Percentiles rank a stretch among this genome's conserved stretches.
Conservation (phyloP, 2,113 vertebrate species). For the Mustela lutreola region DNA sequence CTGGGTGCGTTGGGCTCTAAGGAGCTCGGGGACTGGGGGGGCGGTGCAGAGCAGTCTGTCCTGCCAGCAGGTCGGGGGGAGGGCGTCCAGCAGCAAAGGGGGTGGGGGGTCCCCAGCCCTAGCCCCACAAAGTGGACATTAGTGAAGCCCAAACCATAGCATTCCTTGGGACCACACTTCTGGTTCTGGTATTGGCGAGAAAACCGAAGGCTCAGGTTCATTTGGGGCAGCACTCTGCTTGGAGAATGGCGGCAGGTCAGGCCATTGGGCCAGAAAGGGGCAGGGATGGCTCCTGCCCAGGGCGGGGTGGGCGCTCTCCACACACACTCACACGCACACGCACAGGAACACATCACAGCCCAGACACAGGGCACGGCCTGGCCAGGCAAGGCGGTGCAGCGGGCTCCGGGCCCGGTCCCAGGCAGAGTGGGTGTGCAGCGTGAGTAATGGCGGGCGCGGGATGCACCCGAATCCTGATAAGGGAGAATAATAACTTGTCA, state of each 20-base stretch:
- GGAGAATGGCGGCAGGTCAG: background rate
- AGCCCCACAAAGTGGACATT: background rate
- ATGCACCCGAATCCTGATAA: conserved; percentile 89
- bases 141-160: background rate
- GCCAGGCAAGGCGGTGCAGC: rapidly evolving
- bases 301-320: rapidly evolving
- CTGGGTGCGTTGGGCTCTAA: background rate
- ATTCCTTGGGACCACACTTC: background rate
- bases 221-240: background rate
- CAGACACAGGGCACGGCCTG: background rate
- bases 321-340: background rate
- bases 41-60: background rate
- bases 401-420: background rate
- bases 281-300: no score
- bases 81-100: background rate
- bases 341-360: background rate
- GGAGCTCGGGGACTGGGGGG: background rate
- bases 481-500: conserved; percentile 93
- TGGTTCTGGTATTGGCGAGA: background rate
- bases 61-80: background rate
- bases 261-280: background rate
- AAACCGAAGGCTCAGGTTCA: background rate
- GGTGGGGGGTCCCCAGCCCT: background rate
- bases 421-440: background rate
- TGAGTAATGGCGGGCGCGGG: conserved; percentile 82